phyloP scores from a whole-genome alignment of 2,113 vertebrate genomes.

The Gambusia affinis region DNA sequence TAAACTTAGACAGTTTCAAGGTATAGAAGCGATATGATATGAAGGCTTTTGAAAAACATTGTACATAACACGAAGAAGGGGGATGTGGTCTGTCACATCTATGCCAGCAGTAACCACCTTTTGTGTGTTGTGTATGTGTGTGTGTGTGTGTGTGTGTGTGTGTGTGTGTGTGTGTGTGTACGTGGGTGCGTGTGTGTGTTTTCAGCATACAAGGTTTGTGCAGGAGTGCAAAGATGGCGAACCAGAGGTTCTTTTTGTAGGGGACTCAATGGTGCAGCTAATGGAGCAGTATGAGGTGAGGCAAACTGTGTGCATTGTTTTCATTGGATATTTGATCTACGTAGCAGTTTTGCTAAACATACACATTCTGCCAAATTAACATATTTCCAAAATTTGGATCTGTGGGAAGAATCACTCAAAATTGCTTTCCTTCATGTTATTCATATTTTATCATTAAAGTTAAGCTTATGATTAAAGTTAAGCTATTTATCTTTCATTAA shows the following conservation, averaged over 20 bases:
- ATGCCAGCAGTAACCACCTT: background rate
- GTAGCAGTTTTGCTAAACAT: no score
- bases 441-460: no score
- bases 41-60: background rate
- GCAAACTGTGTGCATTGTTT: background rate
- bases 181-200: no score
- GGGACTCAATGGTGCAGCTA: constrained; percentile 96
- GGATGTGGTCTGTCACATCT: background rate
- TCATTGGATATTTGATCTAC: background rate
- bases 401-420: background rate
- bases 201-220: constrained; percentile 77
- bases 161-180: no score
- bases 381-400: background rate
- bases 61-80: background rate
- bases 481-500: no score
- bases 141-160: background rate
- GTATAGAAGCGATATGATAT: no score
- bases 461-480: no score
- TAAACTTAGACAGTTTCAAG: no score
- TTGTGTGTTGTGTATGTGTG: constrained; percentile 7
- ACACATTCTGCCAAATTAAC: no score
- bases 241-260: constrained; percentile 90
- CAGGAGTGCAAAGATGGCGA: constrained; percentile 82
- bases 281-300: constrained; percentile 94
- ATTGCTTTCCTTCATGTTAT: background rate